phyloP scores from a whole-genome alignment of 2,797 vertebrate species.

The Momotus momota region DNA sequence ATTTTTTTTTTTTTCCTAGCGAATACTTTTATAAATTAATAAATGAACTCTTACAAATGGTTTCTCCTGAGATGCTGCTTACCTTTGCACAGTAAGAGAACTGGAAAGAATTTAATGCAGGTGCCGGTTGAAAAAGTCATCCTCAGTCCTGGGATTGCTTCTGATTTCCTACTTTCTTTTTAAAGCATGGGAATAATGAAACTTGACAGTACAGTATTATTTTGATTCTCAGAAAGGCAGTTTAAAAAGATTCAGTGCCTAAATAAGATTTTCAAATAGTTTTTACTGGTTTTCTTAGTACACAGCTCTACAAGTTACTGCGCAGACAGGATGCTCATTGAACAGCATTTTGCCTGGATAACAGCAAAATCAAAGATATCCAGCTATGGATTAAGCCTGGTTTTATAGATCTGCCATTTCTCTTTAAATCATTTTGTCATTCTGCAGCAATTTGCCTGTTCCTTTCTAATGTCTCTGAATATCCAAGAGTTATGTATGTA shows the following conservation, averaged over 20 bases:
- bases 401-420: not conserved
- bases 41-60: not conserved
- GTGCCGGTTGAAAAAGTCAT: conserved; percentile 31
- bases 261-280: not conserved
- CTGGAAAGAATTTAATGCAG: not conserved
- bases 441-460: not conserved
- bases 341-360: not conserved
- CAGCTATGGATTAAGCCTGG: not conserved
- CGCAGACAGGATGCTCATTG: not conserved
- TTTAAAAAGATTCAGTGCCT: not conserved
- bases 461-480: not conserved
- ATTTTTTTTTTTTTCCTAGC: accelerated
- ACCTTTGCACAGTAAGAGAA: not conserved
- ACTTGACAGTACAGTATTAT: not conserved
- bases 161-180: not conserved
- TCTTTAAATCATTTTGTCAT: not conserved
- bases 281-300: not conserved
- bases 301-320: not conserved
- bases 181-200: not conserved
- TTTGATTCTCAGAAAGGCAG: not conserved
- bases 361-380: not conserved
- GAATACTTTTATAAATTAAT: not conserved
- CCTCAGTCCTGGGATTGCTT: not conserved
- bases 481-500: not conserved
- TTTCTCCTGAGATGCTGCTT: not conserved